Percentiles rank a stretch among this genome's conserved stretches.
phyloP scores from a whole-genome alignment of 2,113 vertebrate species.

The Diphyllodes magnificus region DNA sequence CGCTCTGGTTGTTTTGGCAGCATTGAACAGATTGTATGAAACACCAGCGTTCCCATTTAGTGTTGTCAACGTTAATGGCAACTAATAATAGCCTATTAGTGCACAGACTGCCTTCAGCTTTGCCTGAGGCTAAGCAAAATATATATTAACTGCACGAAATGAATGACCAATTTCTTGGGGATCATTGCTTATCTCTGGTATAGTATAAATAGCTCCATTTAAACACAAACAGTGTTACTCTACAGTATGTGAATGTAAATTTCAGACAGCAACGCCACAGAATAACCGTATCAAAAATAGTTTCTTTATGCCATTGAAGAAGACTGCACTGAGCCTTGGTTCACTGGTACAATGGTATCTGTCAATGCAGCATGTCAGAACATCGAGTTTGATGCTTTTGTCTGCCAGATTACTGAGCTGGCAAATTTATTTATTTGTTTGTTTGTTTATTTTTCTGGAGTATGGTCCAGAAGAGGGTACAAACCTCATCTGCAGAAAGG shows the following conservation, averaged over 20 bases:
- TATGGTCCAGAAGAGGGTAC: not conserved
- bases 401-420: not conserved
- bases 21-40: not conserved
- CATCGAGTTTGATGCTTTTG: not conserved
- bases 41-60: not conserved
- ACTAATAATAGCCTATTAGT: conserved; percentile 29
- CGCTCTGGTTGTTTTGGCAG: conserved; percentile 9
- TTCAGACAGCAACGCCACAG: not conserved
- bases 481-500: not conserved
- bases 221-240: not conserved
- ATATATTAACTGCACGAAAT: conserved; percentile 20
- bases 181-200: conserved; percentile 5
- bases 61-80: conserved; percentile 25
- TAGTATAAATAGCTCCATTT: conserved; percentile 1
- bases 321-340: not conserved
- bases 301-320: not conserved
- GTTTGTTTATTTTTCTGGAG: not conserved
- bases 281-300: not conserved
- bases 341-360: not conserved
- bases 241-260: not conserved
- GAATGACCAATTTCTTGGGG: conserved; percentile 37
- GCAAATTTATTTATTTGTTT: not conserved
- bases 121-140: conserved; percentile 43
- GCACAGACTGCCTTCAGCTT: conserved; percentile 22
- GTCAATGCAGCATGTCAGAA: not conserved